Evolutionary conservation across 2,888 invertebrate species (phyloP).

Genomic region (Lycophotia porphyrea): DNA sequence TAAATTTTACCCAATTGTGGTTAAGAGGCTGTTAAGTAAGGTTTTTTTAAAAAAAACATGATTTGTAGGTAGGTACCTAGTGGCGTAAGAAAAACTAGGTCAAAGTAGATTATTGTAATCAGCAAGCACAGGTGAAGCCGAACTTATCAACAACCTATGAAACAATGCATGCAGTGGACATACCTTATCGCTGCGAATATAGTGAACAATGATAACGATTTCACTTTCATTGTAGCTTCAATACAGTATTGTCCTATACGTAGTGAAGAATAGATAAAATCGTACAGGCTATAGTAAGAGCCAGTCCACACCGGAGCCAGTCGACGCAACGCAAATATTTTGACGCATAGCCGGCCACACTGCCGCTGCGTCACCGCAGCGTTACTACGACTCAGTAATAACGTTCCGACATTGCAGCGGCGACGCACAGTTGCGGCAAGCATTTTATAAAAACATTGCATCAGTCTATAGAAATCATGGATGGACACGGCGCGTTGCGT

Average conservation of each 20-base stretch:
- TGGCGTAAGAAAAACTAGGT: slow-evolving; percentile 31
- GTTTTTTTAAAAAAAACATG: not conserved
- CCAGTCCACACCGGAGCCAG: too few species aligned
- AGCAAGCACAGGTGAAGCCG: slow-evolving; percentile 30
- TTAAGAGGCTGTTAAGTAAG: not conserved
- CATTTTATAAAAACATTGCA: too few species aligned
- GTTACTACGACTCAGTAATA: too few species aligned
- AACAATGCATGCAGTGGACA: slow-evolving; percentile 14
- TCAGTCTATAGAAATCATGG: too few species aligned
- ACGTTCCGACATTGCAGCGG: too few species aligned
- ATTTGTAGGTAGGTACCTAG: too few species aligned
- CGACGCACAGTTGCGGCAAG: too few species aligned
- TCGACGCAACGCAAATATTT: too few species aligned
- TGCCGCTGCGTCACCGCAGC: too few species aligned
- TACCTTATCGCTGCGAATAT: slow-evolving; percentile 21
- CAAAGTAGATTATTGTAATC: slow-evolving; percentile 36
- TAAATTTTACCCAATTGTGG: not conserved
- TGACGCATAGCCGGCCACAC: too few species aligned
- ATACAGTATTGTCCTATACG: not conserved
- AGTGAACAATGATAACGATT: not conserved
- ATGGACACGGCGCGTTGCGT: too few species aligned
- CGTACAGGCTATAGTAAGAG: too few species aligned
- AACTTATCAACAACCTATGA: slow-evolving; percentile 38
- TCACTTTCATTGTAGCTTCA: not conserved
- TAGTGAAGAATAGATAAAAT: not conserved